These are phyloP conservation scores for Pseudopleuronectes americanus DNA, from an alignment of 2,797 vertebrate genomes.

Conservation along the genomic window DNA sequence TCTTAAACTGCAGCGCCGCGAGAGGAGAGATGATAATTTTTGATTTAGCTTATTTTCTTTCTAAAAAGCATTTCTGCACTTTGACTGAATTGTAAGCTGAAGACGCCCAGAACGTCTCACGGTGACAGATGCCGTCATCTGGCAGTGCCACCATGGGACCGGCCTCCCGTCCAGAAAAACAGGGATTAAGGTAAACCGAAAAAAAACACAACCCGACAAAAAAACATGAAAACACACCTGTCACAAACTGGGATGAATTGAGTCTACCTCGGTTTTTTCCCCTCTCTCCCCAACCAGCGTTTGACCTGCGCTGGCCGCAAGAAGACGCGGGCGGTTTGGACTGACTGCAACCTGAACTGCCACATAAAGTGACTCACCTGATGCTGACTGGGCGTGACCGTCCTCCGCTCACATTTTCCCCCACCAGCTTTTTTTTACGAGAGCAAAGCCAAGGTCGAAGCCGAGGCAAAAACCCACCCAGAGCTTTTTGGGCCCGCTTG, in stretches of 20 bases:
- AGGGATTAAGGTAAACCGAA: constrained; percentile 58
- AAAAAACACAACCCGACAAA: constrained; percentile 31
- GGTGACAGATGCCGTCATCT: constrained; percentile 68
- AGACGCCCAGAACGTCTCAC: constrained; percentile 55
- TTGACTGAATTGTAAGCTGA: constrained; percentile 49
- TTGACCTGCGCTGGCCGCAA: constrained; percentile 70
- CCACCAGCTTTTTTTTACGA: constrained; percentile 46
- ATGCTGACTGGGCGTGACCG: constrained; percentile 71
- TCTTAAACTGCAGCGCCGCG: neutral
- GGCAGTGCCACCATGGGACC: constrained; percentile 48
- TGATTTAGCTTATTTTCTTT: constrained; percentile 42
- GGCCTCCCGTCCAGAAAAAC: constrained; percentile 42
- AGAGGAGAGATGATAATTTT: constrained; percentile 30
- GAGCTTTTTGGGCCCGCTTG: constrained; percentile 47
- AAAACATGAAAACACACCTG: constrained; percentile 69
- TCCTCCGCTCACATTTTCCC: constrained; percentile 78
- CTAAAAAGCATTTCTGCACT: constrained; percentile 57
- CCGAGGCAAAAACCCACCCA: constrained; percentile 70
- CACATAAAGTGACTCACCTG: constrained; percentile 84
- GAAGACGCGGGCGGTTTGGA: constrained; percentile 68
- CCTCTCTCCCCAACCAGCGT: constrained; percentile 51
- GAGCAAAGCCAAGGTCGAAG: constrained; percentile 70
- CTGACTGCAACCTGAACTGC: constrained; percentile 77
- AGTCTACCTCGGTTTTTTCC: constrained; percentile 69
- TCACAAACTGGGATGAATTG: constrained; percentile 62